Evolutionary conservation across 2,888 invertebrate species (phyloP), one percentile per base, ranked within the genome.

Genomic region (Lycocerus yunnanus): DNA sequence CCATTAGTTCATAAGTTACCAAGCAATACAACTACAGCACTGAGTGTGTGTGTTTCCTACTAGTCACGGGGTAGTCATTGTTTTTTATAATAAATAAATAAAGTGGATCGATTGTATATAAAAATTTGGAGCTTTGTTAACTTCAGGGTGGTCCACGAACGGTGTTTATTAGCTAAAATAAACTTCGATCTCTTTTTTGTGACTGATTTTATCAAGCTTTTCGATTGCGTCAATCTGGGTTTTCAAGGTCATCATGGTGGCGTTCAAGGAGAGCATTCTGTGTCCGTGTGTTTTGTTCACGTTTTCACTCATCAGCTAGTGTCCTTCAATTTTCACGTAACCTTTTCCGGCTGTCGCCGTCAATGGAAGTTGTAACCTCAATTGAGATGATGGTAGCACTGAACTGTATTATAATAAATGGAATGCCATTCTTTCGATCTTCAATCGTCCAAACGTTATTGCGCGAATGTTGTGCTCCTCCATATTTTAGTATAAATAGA

Each of bases 41-140:
- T 77, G 75, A 82, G 80, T 84, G 79, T 81, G 61, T 61, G 18
- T 82, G 80, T 83, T 75, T 83, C 84, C 83, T 84, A 84, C 86
- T 86, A 86, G 86, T 86, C 86, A 85, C 82, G 82, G 79, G 78
- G 80, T 82, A 82, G 82, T 82, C 81, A 82, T 81, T 81, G 82
- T 79, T 77, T 78, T 27, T 63, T 21, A 63, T 61, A 61, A 27
- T 27, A 61, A 61, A 27, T 27, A 61, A 61, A 21, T 66, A 24
- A 66, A 66, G 21, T 24, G 66, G 24, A 65, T 67, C 60, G 68
- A 74, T 65, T 63, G 69, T 75, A 72, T 69, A 75, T 75, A 67
- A 67, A 71, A 18, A 16, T 15, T 61, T 61, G 61, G 61, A 61
- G 61, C 16, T 15, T 61, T 16, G 61, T 61, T 61, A 18, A 61